Evolutionary conservation across 2,888 invertebrate species (phyloP).

Genomic region (Mesorhabditis belari): DNA sequence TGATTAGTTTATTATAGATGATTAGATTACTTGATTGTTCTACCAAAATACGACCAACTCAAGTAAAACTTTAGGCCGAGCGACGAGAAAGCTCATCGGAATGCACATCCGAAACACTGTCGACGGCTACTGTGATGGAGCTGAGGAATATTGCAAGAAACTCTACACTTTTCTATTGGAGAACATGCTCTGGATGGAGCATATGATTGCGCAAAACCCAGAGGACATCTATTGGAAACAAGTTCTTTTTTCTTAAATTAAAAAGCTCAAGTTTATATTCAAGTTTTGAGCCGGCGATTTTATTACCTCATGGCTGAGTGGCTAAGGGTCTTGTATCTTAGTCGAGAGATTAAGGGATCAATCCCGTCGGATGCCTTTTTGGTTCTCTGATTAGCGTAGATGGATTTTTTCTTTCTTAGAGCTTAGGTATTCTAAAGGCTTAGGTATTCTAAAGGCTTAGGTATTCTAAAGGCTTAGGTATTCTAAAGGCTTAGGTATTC

Average conservation of each 20-base stretch:
- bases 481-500: too few relatives aligned
- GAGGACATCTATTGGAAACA: conserved; percentile 49
- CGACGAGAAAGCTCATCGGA: conserved; percentile 35
- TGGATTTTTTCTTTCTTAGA: too few relatives aligned
- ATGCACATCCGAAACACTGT: conserved; percentile 44
- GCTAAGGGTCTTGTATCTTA: too few relatives aligned
- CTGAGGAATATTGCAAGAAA: conserved; percentile 43
- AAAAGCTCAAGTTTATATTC: background rate
- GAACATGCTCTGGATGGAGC: conserved; percentile 44
- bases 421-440: too few relatives aligned
- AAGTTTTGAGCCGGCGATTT: too few relatives aligned
- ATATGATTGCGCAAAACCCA: conserved; percentile 30
- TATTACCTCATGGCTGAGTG: too few relatives aligned
- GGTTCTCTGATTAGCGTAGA: too few relatives aligned
- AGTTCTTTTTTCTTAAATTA: too few relatives aligned
- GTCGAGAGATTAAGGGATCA: too few relatives aligned
- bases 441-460: too few relatives aligned
- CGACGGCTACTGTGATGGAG: conserved; percentile 44
- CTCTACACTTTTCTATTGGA: conserved; percentile 36
- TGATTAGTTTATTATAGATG: background rate
- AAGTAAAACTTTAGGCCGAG: conserved; percentile 17
- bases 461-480: too few relatives aligned
- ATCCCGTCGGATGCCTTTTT: too few relatives aligned
- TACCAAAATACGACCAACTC: background rate
- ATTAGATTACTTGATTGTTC: background rate